Base-by-base conservation (phyloP, 2,797 vertebrate genomes). In the Heliangelus exortis region DNA sequence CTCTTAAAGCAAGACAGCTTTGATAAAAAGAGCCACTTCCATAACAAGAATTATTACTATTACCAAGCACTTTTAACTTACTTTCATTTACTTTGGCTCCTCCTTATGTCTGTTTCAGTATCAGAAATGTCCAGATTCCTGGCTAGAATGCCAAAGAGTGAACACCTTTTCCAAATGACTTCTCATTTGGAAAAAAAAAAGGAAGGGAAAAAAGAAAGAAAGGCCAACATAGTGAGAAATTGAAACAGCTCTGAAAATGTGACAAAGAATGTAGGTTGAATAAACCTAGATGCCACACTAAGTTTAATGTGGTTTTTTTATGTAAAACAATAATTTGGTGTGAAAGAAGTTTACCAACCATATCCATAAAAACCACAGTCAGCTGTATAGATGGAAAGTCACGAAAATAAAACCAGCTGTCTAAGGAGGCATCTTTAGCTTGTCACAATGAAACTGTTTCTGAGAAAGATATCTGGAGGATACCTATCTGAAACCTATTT, bases 381-480 rank as follows among this genome's bases (percentile, higher is more conserved):
- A 92, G 71, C 85, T 94, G 74, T 90, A 76, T 4, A 81, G 73
- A 93, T 57, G 82, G 91, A 95, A 94, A 93, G 59, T 36, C 67
- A 93, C 48, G 67, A 95, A 95, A 96, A 90, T 43, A 86, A 94
- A 95, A 94, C 25, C 90, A 95, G 67, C 66, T 94, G 89, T 82
- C 61, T 63, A 88, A 87, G 39, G 33, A 90, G 25, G 34, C 57
- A 91, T 76, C 61, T 63, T 48, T 84, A 82, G 23, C 18, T 89
- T 79, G 55, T 86, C 53, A 79, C 41, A 82, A 76, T 67, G 59
- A 54, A 92, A 76, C 6, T 69, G 55, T 76, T 84, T 93, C 25
- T 67, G 45, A 68, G 41, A 92, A 88, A 87, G 71, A 20, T 93
- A 91, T 68, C 50, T 62, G 54, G 39, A 91, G 29, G 43, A 57